Evolutionary conservation across 2,888 invertebrate genomes (phyloP).

Genomic region (Ditula angustiorana): DNA sequence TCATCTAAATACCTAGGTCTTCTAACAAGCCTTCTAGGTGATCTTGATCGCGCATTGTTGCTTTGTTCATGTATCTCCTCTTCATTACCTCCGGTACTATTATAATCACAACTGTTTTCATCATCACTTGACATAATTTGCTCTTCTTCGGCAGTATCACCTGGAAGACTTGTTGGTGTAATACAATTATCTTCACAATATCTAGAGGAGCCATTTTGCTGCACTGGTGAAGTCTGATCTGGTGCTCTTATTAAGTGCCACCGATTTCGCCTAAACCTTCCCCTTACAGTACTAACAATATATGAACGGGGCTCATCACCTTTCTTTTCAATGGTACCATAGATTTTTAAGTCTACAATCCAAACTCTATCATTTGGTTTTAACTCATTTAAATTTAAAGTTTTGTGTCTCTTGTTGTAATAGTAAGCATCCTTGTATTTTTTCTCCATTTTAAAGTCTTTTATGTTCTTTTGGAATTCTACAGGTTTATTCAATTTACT

Average conservation of each 20-base stretch:
- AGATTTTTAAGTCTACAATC: not conserved
- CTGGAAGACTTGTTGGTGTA: not conserved
- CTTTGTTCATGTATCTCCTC: no score
- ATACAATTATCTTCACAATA: not conserved
- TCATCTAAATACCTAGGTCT: no score
- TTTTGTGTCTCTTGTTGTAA: not conserved
- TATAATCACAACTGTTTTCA: not conserved
- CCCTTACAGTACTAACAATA: not conserved
- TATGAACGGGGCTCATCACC: not conserved
- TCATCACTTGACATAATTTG: not conserved
- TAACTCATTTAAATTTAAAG: not conserved
- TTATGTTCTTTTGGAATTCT: not conserved
- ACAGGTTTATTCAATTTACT: slow-evolving; percentile 1
- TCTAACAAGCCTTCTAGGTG: no score
- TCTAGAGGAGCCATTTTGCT: not conserved
- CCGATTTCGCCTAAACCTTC: slow-evolving; percentile 3
- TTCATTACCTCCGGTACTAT: no score
- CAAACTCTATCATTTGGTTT: not conserved
- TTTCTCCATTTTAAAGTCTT: not conserved
- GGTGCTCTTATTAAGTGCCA: not conserved
- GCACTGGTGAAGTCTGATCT: not conserved
- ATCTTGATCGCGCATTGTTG: no score
- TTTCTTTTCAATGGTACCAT: not conserved
- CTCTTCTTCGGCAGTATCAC: not conserved
- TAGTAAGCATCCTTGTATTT: not conserved